Evolutionary conservation across 2,113 vertebrate species (phyloP).

Genomic region (Echinops telfairi): DNA sequence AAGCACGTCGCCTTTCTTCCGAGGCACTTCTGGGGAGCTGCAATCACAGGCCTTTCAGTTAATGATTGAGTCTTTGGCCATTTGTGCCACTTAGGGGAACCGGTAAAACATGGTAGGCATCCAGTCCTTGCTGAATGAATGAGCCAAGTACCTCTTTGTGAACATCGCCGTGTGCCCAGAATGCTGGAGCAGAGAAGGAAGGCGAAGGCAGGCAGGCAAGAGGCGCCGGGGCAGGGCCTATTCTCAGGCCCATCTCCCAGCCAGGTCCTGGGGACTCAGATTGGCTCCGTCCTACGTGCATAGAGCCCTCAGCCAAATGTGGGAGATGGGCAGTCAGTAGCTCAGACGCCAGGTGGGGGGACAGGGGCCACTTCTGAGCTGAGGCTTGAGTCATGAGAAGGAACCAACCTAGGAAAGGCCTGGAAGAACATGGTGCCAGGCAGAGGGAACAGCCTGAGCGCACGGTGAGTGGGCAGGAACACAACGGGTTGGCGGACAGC

Average conservation of each 20-base stretch:
- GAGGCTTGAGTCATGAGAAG: background rate
- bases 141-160: background rate
- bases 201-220: background rate
- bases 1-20: background rate
- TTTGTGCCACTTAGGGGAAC: background rate
- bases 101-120: background rate
- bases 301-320: background rate
- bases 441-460: rapidly evolving
- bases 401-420: background rate
- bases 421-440: background rate
- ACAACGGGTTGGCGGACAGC: rapidly evolving
- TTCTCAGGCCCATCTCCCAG: background rate
- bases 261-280: background rate
- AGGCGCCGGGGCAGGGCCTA: background rate
- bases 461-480: background rate
- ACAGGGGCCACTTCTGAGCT: background rate
- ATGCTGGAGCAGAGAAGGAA: background rate
- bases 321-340: background rate
- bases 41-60: background rate
- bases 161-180: background rate
- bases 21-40: background rate
- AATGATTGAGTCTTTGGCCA: no score
- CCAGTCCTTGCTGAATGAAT: background rate
- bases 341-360: background rate
- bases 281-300: background rate